A percentile compares a stretch with the other conserved stretches of the same genome.
Conservation (phyloP, 2,113 vertebrate genomes). For the Elephantulus edwardii region DNA sequence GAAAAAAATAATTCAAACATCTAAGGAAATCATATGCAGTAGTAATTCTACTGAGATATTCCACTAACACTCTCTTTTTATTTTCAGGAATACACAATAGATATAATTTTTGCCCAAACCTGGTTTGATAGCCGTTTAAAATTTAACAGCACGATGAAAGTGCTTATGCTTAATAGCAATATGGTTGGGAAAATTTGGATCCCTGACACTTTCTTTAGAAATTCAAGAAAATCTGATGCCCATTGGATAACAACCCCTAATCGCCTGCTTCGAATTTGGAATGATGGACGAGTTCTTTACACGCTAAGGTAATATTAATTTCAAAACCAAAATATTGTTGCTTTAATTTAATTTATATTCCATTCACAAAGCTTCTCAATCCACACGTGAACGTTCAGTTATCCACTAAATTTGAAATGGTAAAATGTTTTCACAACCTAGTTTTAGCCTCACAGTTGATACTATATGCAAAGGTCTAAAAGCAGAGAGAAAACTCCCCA, state of each 20-base stretch:
- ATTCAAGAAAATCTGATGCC: constrained; percentile 97
- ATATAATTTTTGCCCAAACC: constrained; percentile 99
- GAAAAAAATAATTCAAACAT: neutral
- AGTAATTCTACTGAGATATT: neutral
- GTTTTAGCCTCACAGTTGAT: neutral
- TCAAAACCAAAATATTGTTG: neutral
- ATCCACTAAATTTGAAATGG: neutral
- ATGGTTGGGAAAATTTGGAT: constrained; percentile 99
- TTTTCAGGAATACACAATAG: constrained; percentile 96
- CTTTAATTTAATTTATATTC: neutral
- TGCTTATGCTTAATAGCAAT: constrained; percentile 97
- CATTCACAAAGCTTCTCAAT: neutral
- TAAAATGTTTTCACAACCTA: neutral
- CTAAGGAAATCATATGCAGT: neutral
- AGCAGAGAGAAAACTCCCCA: neutral
- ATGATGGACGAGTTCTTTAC: constrained; percentile 95
- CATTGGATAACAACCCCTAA: constrained; percentile 99
- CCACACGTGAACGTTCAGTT: neutral
- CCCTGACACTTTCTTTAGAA: constrained; percentile 98
- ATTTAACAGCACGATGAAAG: constrained; percentile 97
- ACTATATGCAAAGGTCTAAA: neutral
- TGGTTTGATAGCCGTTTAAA: constrained; percentile 98
- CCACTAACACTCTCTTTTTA: constrained; percentile 64
- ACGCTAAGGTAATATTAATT: constrained; percentile 90
- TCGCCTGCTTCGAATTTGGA: constrained; percentile 95